These are phyloP conservation scores for Tinea pellionella DNA, from an alignment of 2,888 invertebrate genomes.

Conservation along the genomic window DNA sequence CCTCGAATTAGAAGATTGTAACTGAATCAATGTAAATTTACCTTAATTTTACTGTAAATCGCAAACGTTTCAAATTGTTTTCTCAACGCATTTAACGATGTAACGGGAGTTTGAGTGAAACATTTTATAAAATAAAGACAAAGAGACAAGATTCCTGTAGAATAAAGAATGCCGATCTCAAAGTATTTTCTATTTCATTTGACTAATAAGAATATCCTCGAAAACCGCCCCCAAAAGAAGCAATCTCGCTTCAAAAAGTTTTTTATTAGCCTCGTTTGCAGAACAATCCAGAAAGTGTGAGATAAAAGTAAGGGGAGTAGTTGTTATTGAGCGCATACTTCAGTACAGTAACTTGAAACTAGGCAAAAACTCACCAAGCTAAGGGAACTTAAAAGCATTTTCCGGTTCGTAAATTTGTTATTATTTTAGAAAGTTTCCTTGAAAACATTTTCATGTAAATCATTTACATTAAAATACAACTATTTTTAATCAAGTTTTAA, in stretches of 20 bases:
- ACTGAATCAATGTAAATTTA: too few species aligned
- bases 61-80: neutral
- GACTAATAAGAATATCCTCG: slow-evolving; percentile 13
- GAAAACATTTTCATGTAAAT: neutral
- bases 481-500: neutral
- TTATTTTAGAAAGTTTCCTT: slow-evolving; percentile 1
- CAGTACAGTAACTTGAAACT: slow-evolving; percentile 11
- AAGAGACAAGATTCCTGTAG: neutral
- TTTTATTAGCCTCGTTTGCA: slow-evolving; percentile 14
- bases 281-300: slow-evolving; percentile 13
- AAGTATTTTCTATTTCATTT: slow-evolving; percentile 13
- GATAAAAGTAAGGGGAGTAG: slow-evolving; percentile 13
- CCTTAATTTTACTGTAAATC: too few species aligned
- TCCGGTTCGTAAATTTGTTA: slow-evolving; percentile 12
- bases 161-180: slow-evolving; percentile 1
- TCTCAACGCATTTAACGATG: neutral
- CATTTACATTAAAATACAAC: neutral
- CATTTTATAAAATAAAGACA: neutral
- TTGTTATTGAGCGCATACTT: slow-evolving; percentile 14
- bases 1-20: too few species aligned
- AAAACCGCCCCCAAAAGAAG: slow-evolving; percentile 13
- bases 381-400: slow-evolving; percentile 11
- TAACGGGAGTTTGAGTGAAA: neutral
- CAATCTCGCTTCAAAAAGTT: slow-evolving; percentile 13
- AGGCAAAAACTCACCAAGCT: slow-evolving; percentile 7